phyloP scores from a whole-genome alignment of 2,113 vertebrate species.

The Sylvia atricapilla region DNA sequence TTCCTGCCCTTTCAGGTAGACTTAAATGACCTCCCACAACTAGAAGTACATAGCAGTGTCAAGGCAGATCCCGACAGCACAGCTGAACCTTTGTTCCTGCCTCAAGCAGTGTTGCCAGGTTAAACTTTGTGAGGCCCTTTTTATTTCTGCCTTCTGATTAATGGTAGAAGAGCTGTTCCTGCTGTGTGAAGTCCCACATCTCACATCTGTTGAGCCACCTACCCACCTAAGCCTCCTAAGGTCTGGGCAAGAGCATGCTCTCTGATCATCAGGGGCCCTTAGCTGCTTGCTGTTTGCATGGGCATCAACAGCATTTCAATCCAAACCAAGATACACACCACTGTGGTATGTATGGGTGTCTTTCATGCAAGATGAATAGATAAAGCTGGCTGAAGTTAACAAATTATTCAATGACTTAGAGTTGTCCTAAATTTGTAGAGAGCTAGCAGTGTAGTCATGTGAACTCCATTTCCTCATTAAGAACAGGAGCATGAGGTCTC shows the following conservation, averaged over 20 bases:
- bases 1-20: not conserved
- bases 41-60: not conserved
- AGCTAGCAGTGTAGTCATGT: not conserved
- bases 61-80: not conserved
- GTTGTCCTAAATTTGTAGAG: not conserved
- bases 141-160: not conserved
- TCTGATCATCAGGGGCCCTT: not conserved
- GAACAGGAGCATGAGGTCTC: not conserved
- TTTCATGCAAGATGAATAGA: not conserved
- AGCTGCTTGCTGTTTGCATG: not conserved
- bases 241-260: not conserved
- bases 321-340: not conserved
- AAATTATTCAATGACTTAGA: not conserved
- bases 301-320: not conserved
- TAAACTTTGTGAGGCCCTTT: not conserved
- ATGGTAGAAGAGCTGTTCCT: not conserved
- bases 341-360: not conserved
- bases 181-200: not conserved
- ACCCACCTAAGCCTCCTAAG: not conserved
- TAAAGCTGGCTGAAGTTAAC: not conserved
- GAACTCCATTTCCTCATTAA: not conserved
- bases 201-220: not conserved
- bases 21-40: not conserved
- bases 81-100: not conserved
- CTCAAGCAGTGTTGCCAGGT: not conserved